Evolutionary conservation across 2,113 vertebrate species (phyloP).

Genomic region (Eupsittula cactorum): DNA sequence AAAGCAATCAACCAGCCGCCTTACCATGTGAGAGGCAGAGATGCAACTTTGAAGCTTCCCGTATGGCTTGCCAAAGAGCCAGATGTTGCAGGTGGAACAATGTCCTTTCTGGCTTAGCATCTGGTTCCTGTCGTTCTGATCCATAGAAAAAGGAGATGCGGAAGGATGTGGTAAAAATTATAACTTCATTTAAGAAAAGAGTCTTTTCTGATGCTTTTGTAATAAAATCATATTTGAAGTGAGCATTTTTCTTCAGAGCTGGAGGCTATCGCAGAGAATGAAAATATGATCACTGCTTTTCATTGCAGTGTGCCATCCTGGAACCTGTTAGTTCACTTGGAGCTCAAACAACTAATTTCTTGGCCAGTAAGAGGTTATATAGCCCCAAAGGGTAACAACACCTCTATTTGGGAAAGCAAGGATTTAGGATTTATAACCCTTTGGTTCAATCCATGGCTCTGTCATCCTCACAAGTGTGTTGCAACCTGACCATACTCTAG

Average conservation of each 20-base stretch:
- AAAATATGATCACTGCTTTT: background rate
- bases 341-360: background rate
- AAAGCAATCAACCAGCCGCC: constrained; percentile 72
- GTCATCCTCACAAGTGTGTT: background rate
- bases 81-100: constrained; percentile 79
- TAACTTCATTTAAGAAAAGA: constrained; percentile 64
- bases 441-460: background rate
- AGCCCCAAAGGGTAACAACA: background rate
- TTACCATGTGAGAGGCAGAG: constrained; percentile 62
- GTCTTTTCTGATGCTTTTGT: constrained; percentile 35
- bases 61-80: constrained; percentile 71
- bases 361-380: background rate
- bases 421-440: background rate
- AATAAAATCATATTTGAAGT: constrained; percentile 29
- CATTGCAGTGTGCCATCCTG: background rate
- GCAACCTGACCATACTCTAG: background rate
- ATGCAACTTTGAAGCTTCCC: constrained; percentile 78
- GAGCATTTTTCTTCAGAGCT: constrained; percentile 2
- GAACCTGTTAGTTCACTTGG: background rate
- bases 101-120: constrained; percentile 65
- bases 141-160: constrained; percentile 60
- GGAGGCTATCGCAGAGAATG: background rate
- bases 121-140: constrained; percentile 74
- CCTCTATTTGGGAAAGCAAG: background rate
- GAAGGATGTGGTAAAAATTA: constrained; percentile 66